Evolutionary conservation across 2,113 vertebrate genomes (phyloP).

Genomic region (Tragelaphus buxtoni): DNA sequence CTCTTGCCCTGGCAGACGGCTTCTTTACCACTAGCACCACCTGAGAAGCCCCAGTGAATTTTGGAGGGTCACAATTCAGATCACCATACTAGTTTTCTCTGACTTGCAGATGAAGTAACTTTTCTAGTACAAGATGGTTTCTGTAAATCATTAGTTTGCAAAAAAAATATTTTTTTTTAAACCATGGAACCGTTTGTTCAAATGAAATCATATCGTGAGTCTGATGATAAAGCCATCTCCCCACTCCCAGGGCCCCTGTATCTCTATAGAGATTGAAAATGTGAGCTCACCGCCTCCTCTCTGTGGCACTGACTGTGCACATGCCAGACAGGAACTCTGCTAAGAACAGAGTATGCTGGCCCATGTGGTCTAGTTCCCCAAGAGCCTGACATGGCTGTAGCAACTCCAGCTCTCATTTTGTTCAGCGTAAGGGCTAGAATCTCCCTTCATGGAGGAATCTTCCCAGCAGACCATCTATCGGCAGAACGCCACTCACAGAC

Average conservation of each 20-base stretch:
- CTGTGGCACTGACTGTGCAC: not conserved
- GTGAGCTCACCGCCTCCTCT: not conserved
- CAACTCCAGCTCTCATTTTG: not conserved
- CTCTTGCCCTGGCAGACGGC: not conserved
- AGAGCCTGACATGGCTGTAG: fast-evolving
- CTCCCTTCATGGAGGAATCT: fast-evolving
- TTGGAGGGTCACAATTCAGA: too few species aligned
- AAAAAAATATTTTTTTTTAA: not conserved
- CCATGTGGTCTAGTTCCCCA: fast-evolving
- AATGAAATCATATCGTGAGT: not conserved
- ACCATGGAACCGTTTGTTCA: not conserved
- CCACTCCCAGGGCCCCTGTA: not conserved
- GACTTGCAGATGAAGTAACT: not conserved
- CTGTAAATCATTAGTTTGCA: not conserved
- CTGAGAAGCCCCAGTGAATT: not conserved
- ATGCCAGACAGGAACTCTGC: not conserved
- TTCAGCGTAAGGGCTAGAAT: not conserved
- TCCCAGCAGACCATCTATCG: not conserved
- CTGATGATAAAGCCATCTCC: not conserved
- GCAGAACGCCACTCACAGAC: not conserved
- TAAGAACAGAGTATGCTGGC: not conserved
- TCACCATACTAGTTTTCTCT: not conserved
- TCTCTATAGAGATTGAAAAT: not conserved
- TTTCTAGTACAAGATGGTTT: not conserved
- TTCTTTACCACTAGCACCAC: not conserved